phyloP scores from a whole-genome alignment of 2,888 invertebrate genomes.

The Plemyria rubiginata region DNA sequence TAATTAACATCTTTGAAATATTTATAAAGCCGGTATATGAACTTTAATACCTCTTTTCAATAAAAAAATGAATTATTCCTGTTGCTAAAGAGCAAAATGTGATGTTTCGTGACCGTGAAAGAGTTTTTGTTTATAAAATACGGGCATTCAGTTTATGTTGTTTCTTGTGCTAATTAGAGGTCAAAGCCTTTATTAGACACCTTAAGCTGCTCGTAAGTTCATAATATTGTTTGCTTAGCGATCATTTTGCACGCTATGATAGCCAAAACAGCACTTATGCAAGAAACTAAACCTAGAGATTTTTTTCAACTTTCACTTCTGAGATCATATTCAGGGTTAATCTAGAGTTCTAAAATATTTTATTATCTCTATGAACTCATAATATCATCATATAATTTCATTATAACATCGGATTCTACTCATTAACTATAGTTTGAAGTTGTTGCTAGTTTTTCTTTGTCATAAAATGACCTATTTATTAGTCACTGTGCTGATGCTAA shows the following conservation, averaged over 20 bases:
- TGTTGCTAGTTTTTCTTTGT: not conserved
- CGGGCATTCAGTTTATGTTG: conserved; percentile 16
- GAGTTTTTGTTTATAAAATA: conserved; percentile 20
- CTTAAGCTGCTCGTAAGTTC: conserved; percentile 20
- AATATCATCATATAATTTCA: too few species aligned
- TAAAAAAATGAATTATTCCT: conserved; percentile 3
- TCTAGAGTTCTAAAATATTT: not conserved
- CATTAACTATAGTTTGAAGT: not conserved
- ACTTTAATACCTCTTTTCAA: conserved; percentile 5
- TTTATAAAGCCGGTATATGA: not conserved
- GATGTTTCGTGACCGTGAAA: conserved; percentile 26
- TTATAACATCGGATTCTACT: not conserved
- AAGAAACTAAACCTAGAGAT: not conserved
- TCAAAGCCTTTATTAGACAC: conserved; percentile 15
- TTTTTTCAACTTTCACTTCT: conserved; percentile 7
- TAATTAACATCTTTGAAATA: conserved; percentile 19
- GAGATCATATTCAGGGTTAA: not conserved
- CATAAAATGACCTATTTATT: conserved; percentile 5
- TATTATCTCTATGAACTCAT: not conserved
- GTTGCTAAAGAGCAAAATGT: conserved; percentile 27
- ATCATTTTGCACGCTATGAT: conserved; percentile 3
- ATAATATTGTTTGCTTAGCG: conserved; percentile 9
- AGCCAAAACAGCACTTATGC: not conserved
- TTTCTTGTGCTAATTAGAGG: conserved; percentile 28
- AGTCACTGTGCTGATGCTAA: not conserved